These are phyloP conservation scores for Sinohyriopsis cumingii DNA, from an alignment of 2,888 invertebrate genomes.

Conservation along the genomic window DNA sequence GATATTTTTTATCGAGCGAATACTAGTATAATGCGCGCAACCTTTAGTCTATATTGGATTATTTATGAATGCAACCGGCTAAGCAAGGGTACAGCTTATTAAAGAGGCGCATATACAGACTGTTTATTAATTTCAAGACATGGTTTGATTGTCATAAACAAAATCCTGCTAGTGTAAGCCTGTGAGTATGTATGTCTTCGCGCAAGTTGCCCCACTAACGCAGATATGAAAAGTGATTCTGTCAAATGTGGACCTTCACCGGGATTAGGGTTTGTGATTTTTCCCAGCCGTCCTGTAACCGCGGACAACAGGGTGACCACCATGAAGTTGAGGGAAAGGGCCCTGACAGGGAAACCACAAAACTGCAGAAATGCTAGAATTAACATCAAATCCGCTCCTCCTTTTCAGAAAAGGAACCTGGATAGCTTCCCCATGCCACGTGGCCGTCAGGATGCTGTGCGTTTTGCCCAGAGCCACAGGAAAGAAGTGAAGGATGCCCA, in stretches of 20 bases:
- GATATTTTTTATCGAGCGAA: too few relatives aligned
- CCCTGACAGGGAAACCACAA: constrained; percentile 25
- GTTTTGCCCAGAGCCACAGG: constrained; percentile 33
- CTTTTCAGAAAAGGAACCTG: constrained; percentile 48
- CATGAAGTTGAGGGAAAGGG: constrained; percentile 31
- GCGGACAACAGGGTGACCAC: constrained; percentile 31
- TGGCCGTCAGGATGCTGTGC: constrained; percentile 34
- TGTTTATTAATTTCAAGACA: too few relatives aligned
- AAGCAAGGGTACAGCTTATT: too few relatives aligned
- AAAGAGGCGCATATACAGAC: too few relatives aligned
- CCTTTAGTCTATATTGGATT: too few relatives aligned
- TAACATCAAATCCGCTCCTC: constrained; percentile 26
- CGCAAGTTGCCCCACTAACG: too few relatives aligned
- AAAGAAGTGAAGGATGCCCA: constrained; percentile 22
- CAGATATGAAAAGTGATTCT: constrained; percentile 1
- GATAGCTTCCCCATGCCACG: constrained; percentile 54
- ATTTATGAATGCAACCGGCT: too few relatives aligned
- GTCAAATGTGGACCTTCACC: not conserved
- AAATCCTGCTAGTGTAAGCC: too few relatives aligned
- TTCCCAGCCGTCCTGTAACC: not conserved
- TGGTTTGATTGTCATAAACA: too few relatives aligned
- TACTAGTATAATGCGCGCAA: too few relatives aligned
- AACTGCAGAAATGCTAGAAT: constrained; percentile 12
- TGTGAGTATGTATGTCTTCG: too few relatives aligned
- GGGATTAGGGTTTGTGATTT: not conserved